Percentiles rank a stretch among this genome's conserved stretches.
phyloP scores from a whole-genome alignment of 2,888 invertebrate species.

The Epirrhoe alternata region DNA sequence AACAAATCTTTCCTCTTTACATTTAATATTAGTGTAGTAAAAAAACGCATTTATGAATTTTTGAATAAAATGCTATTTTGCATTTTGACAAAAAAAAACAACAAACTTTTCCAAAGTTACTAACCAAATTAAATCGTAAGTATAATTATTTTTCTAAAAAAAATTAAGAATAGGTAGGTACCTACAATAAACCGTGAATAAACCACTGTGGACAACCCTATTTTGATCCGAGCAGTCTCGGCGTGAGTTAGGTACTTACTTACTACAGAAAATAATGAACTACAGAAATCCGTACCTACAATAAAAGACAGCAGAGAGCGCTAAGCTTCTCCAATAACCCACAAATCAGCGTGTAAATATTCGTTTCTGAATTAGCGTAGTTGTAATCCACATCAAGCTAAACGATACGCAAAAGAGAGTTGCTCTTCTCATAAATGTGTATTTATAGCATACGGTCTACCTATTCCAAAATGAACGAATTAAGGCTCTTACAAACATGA shows the following conservation, averaged over 20 bases:
- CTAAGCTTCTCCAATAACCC: constrained; percentile 9
- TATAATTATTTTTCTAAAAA: too few relatives aligned
- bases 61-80: too few relatives aligned
- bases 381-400: constrained; percentile 34
- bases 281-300: background rate
- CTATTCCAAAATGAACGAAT: constrained; percentile 43
- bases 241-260: too few relatives aligned
- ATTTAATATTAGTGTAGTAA: too few relatives aligned
- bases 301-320: constrained; percentile 6
- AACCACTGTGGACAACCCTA: background rate
- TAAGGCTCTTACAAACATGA: constrained; percentile 22
- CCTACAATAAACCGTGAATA: too few relatives aligned
- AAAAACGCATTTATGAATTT: too few relatives aligned
- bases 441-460: constrained; percentile 15
- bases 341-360: constrained; percentile 11
- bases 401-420: constrained; percentile 38
- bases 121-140: too few relatives aligned
- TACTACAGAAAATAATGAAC: constrained; percentile 1
- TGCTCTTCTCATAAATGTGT: constrained; percentile 3
- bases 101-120: too few relatives aligned
- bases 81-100: too few relatives aligned
- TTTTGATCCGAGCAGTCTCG: background rate
- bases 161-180: too few relatives aligned
- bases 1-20: too few relatives aligned
- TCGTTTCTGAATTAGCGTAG: constrained; percentile 4